Base-by-base conservation (phyloP, 92 coral and sea anemone species). In the Virgularia gustaviana region DNA sequence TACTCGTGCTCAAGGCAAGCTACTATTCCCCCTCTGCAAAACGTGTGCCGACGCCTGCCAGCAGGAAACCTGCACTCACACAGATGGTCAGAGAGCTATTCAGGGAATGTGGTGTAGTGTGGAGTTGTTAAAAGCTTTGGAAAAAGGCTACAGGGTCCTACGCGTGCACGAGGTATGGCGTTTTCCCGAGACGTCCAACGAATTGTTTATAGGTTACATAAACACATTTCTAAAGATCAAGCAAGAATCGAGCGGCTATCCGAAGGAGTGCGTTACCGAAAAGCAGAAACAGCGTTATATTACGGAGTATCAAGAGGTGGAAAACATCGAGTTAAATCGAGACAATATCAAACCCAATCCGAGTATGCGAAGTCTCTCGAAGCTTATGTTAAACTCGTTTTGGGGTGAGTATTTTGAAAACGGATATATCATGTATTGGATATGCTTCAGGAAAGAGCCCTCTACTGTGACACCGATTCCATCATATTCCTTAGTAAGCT, bases 151-250 rank as follows among this genome's bases (percentile, higher is more conserved):
- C 54, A 72, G 67, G 0, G 36, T 85, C 11, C 19, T 68, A 1
- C 41, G 55, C 6, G 25, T 85, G 12, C 45, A 71, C 28, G 80
- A 85, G 52, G 86, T 85, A n/a, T 86, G 84, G 86, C 84, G 77
- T 49, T 86, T 77, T 39, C 33, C 59, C 5, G 42, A 66, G 32
- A 57, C 27, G 44, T 75, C 86, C 11, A 27, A 51, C 12, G 64
- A 52, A 3, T 39, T 83, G 30, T 83, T 83, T 36, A 47, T 22
- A 6, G 75, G 44, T 1, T 84, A 84, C 44, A 58, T 84, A 7
- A 55, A 84, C 19, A 79, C 59, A 29, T 79, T 79, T 38, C 31
- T 80, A 9, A 84, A 84, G 42, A 79, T 84, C 1, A 79, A 79
- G 38, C 88, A n/a, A n/a, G n/a, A n/a, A n/a, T n/a, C n/a, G n/a